phyloP scores from a whole-genome alignment of 2,797 vertebrate species.

The Tolypeutes matacus region DNA sequence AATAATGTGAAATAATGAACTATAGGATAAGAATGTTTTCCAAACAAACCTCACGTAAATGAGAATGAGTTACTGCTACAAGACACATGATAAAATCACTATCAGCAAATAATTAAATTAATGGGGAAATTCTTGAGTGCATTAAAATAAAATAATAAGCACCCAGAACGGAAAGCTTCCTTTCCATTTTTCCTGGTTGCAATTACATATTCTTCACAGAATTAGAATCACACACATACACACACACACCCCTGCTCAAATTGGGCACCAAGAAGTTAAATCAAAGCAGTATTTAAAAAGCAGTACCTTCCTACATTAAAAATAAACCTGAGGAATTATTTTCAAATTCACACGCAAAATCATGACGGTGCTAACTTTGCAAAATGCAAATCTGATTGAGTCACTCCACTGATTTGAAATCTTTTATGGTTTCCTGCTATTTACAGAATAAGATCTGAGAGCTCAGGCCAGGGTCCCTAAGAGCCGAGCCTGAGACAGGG shows the following conservation, averaged over 20 bases:
- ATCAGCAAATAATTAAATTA: constrained; percentile 60
- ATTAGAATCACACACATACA: neutral
- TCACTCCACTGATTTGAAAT: neutral
- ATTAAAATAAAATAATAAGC: constrained; percentile 59
- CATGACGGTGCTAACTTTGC: neutral
- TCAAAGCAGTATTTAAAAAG: neutral
- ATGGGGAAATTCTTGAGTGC: neutral
- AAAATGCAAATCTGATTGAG: neutral
- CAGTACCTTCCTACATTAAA: constrained; percentile 19
- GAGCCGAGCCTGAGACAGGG: neutral
- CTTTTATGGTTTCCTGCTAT: neutral
- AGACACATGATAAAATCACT: constrained; percentile 41
- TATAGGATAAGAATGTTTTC: constrained; percentile 50
- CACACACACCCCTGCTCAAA: neutral
- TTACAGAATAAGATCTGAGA: neutral
- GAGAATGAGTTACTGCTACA: constrained; percentile 40
- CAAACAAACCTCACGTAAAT: constrained; percentile 53
- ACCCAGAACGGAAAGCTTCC: neutral
- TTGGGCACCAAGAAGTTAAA: constrained; percentile 15
- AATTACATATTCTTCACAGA: constrained; percentile 19
- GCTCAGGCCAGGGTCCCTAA: neutral
- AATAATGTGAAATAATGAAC: constrained; percentile 58
- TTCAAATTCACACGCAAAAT: constrained; percentile 34
- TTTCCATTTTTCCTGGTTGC: constrained; percentile 9
- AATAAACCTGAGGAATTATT: constrained; percentile 11